Conservation (phyloP, 30 jellyfish, hydroid and myxozoan species). For the Sanderia malayensis region DNA sequence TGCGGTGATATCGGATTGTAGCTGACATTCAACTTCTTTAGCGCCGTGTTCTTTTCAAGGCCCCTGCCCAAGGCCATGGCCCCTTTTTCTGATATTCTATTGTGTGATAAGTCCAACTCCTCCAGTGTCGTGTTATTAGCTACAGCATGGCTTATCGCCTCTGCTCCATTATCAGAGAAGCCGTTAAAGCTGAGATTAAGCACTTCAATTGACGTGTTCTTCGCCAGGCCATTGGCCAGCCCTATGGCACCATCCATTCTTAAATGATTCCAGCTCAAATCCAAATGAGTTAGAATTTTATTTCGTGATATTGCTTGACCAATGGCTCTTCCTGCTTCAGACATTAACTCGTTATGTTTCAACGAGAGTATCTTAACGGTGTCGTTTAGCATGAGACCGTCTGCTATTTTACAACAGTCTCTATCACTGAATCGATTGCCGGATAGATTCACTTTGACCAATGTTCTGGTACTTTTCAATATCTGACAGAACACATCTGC, state of each 20-base stretch:
- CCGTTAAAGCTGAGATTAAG: constrained; percentile 68
- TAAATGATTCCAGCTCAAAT: constrained; percentile 80
- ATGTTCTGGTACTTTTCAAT: constrained; percentile 26
- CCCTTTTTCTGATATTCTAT: constrained; percentile 74
- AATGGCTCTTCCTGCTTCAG: constrained; percentile 35
- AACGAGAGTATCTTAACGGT: constrained; percentile 31
- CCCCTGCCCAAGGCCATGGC: constrained; percentile 60
- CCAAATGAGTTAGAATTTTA: constrained; percentile 36
- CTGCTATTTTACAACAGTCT: constrained; percentile 29
- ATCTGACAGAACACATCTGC: constrained; percentile 30
- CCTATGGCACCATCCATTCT: constrained; percentile 68
- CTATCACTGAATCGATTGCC: constrained; percentile 53
- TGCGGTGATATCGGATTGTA: constrained; percentile 64
- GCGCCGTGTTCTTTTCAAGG: constrained; percentile 49
- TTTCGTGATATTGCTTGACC: constrained; percentile 42
- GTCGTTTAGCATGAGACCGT: constrained; percentile 48
- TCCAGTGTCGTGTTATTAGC: constrained; percentile 48
- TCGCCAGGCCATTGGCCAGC: constrained; percentile 51
- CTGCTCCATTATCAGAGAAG: constrained; percentile 72
- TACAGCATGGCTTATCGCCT: constrained; percentile 55
- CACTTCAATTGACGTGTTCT: constrained; percentile 42
- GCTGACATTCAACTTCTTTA: constrained; percentile 58
- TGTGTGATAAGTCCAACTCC: constrained; percentile 55
- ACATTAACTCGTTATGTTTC: constrained; percentile 65
- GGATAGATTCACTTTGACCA: constrained; percentile 29